A percentile compares a stretch with the other conserved stretches of the same genome.
Evolutionary conservation across 2,797 vertebrate species (phyloP).

Genomic region (Limosa lapponica): DNA sequence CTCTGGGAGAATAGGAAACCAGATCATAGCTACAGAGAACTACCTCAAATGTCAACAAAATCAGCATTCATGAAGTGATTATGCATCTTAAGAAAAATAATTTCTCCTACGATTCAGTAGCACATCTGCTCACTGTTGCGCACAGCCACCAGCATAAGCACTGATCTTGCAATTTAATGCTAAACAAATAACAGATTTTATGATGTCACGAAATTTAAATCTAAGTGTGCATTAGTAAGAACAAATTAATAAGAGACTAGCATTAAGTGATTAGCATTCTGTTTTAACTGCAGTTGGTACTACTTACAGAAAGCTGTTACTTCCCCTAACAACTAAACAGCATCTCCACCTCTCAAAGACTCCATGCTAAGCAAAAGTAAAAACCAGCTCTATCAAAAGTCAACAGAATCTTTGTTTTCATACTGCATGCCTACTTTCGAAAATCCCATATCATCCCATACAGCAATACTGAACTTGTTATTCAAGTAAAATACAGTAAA

Average conservation of each 20-base stretch:
- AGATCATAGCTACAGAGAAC: not conserved
- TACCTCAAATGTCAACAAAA: not conserved
- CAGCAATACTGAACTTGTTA: not conserved
- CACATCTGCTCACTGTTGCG: not conserved
- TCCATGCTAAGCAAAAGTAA: not conserved
- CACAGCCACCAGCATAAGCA: not conserved
- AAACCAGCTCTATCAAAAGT: fast-evolving
- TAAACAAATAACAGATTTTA: not conserved
- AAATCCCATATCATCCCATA: not conserved
- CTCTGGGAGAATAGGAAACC: not conserved
- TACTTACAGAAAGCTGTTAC: not conserved
- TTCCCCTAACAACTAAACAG: not conserved
- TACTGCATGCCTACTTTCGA: not conserved
- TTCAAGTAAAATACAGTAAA: not conserved
- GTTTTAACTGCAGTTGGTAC: not conserved
- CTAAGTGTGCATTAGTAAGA: not conserved
- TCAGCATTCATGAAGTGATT: not conserved
- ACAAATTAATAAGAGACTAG: not conserved
- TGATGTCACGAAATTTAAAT: not conserved
- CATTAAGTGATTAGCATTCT: not conserved
- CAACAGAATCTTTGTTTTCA: not conserved
- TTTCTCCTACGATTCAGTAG: not conserved
- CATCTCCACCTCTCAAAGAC: not conserved
- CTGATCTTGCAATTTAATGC: not conserved
- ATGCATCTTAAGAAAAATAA: not conserved